Evolutionary conservation across 2,797 vertebrate genomes (phyloP).

Genomic region (Chrysocyon brachyurus): DNA sequence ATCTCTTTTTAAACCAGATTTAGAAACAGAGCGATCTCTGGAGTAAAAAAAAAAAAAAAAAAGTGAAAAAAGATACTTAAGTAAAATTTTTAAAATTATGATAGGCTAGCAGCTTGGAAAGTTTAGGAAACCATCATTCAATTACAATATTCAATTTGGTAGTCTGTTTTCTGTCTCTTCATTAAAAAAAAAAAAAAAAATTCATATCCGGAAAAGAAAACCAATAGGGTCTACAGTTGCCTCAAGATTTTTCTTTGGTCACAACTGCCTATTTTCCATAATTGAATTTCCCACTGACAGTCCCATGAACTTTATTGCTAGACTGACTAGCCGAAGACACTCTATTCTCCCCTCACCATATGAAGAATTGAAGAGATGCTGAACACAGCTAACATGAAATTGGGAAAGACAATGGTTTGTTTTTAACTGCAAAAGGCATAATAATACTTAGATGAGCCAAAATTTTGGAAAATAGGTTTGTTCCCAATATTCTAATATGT

Average conservation of each 20-base stretch:
- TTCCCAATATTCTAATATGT: conserved; percentile 70
- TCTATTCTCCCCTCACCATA: not conserved
- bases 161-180: conserved; percentile 13
- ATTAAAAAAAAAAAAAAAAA: conserved; percentile 3
- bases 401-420: conserved; percentile 67
- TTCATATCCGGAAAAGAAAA: conserved; percentile 44
- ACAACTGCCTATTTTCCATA: conserved; percentile 49
- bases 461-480: conserved; percentile 64
- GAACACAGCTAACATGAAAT: conserved; percentile 54
- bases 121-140: not conserved
- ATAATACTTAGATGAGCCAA: conserved; percentile 58
- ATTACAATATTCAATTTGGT: conserved; percentile 44
- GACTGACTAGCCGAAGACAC: conserved; percentile 35
- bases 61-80: not conserved
- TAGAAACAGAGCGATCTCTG: conserved; percentile 34
- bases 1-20: conserved; percentile 64
- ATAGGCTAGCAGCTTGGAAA: not conserved
- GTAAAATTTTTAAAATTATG: conserved; percentile 38
- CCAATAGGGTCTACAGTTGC: conserved; percentile 53
- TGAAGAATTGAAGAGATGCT: conserved; percentile 56
- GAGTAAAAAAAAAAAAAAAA: not conserved
- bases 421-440: conserved; percentile 72
- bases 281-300: conserved; percentile 61
- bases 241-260: conserved; percentile 57
- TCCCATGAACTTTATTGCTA: conserved; percentile 54